Evolutionary conservation across 2,888 invertebrate species (phyloP), one percentile per base, ranked within the genome.

Genomic region (Drosophila formosana): DNA sequence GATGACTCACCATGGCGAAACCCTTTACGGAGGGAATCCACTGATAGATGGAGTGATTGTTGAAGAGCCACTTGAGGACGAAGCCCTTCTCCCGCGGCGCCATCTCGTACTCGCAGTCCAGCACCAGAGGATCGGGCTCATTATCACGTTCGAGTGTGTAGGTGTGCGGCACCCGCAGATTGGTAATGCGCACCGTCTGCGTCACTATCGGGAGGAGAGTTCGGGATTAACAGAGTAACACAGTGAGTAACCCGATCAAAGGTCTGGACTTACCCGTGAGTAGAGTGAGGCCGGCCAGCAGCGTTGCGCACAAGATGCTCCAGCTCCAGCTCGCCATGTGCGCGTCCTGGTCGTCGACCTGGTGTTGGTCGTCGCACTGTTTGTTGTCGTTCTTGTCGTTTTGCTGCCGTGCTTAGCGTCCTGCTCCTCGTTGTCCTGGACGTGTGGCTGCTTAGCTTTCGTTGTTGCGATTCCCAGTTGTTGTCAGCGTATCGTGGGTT

Each of bases 1-100:
- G 32, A 60, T 75, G 73, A 87, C 89, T 88, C 88, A 92, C 92
- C 90, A 92, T 90, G 78, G 93, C 92, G 74, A 90, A 92, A 63
- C 92, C 92, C 78, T 91, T 92, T 34, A 91, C 91, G 69, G 91
- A 90, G 66, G 92, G 92, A 80, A 92, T 93, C 93, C 93, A 92
- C 68, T 93, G 93, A 78, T 93, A 92, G 80, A 93, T 92, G 65
- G 90, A 91, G 72, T 91, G 90, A 78, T 92, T 92, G 77, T 92
- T 92, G 65, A 93, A 90, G 70, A 92, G 88, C 92, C 92, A 92
- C 86, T 92, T 92, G 49, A 92, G 82, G 45, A 93, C 93, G 72
- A 92, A 92, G 64, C 92, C 92, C 76, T 91, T 91, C 76, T 92
- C 92, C 58, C 86, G 69, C 57, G 90, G 80, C 65, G 82, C 90